A percentile compares a stretch with the other conserved stretches of the same genome.
phyloP scores from a whole-genome alignment of 2,888 invertebrate species.

The Dinocampus coccinellae region DNA sequence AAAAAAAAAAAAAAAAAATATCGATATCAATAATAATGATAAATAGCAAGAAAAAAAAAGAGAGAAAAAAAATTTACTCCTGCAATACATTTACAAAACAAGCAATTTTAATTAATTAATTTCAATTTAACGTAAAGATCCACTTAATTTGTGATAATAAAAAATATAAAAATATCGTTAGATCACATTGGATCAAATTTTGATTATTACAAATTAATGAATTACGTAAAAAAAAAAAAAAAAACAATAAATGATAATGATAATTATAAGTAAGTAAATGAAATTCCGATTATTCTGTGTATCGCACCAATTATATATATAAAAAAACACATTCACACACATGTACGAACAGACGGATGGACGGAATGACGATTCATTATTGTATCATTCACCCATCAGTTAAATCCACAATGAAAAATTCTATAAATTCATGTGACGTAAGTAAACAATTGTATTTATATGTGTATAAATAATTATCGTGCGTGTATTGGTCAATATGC shows the following conservation, averaged over 20 bases:
- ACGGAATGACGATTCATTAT: conserved; percentile 1
- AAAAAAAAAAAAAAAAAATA: neutral
- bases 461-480: neutral
- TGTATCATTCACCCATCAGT: neutral
- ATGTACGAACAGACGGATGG: neutral
- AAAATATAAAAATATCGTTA: too few species aligned
- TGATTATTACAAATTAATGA: conserved; percentile 4
- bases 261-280: conserved; percentile 10
- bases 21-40: neutral
- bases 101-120: neutral
- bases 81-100: neutral
- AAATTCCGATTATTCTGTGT: neutral
- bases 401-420: neutral
- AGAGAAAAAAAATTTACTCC: neutral
- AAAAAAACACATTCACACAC: neutral
- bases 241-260: conserved; percentile 13
- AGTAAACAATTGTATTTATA: neutral
- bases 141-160: neutral
- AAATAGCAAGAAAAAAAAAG: neutral
- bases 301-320: neutral
- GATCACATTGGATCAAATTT: conserved; percentile 8
- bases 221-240: neutral
- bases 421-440: neutral
- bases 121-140: neutral
- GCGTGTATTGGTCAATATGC: neutral